Percentiles rank a stretch among this genome's conserved stretches.
phyloP scores from a whole-genome alignment of 2,888 invertebrate species.

The Blera fallax region DNA sequence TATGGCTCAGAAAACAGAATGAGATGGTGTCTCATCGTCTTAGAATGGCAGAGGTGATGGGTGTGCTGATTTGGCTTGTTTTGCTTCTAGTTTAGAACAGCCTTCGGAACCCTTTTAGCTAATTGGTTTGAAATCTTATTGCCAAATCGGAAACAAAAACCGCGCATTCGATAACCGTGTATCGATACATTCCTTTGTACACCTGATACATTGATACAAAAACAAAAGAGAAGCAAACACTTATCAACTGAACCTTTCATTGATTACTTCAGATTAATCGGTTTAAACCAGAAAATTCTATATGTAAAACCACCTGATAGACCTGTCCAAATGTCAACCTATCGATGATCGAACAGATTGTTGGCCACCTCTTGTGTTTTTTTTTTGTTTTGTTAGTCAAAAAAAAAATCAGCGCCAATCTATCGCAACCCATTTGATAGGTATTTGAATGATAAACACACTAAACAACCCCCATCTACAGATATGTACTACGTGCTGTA shows the following conservation, averaged over 20 bases:
- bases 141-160: not conserved
- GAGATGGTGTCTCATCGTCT: too few relatives aligned
- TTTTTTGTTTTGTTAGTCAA: not conserved
- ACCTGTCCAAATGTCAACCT: not conserved
- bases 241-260: not conserved
- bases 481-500: not conserved
- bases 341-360: not conserved
- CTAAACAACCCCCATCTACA: not conserved
- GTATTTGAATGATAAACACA: not conserved
- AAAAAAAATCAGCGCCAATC: not conserved
- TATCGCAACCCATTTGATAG: not conserved
- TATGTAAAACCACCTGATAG: not conserved
- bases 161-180: not conserved
- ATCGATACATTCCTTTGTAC: not conserved
- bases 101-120: not conserved
- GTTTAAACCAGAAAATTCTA: not conserved
- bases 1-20: too few relatives aligned
- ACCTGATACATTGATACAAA: not conserved
- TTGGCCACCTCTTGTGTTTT: not conserved
- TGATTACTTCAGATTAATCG: not conserved
- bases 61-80: too few relatives aligned
- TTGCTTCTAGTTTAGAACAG: not conserved
- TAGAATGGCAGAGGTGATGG: too few relatives aligned
- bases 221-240: not conserved
- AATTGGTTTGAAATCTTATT: not conserved